Percentiles rank a stretch among this genome's conserved stretches.
phyloP scores from a whole-genome alignment of 2,113 vertebrate species.

The Phylloscopus trochiloides region DNA sequence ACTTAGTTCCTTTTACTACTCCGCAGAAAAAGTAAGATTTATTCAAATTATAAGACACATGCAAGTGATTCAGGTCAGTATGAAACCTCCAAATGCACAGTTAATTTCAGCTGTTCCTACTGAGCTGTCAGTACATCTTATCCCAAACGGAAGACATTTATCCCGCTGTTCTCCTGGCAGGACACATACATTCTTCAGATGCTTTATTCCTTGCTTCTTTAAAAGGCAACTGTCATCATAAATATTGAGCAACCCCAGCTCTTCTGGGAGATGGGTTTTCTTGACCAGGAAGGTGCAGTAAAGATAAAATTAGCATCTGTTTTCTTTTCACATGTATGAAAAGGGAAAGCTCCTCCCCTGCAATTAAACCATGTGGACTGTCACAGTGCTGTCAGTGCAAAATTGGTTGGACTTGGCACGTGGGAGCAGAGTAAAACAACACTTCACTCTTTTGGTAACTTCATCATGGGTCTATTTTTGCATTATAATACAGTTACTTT shows the following conservation, averaged over 20 bases:
- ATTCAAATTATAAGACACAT: background rate
- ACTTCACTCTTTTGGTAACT: background rate
- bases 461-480: background rate
- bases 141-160: slow-evolving; percentile 9
- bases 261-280: background rate
- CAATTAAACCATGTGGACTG: background rate
- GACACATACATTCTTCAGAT: background rate
- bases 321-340: background rate
- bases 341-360: background rate
- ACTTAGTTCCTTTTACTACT: background rate
- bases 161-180: slow-evolving; percentile 22
- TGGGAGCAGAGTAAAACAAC: background rate
- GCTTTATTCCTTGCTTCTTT: background rate
- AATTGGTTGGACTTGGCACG: background rate
- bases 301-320: background rate
- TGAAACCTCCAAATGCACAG: background rate
- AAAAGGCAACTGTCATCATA: background rate
- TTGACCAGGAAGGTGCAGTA: background rate
- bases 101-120: slow-evolving; percentile 10
- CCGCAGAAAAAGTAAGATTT: background rate
- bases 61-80: background rate
- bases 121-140: background rate
- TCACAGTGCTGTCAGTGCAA: background rate
- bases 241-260: background rate
- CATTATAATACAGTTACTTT: background rate